These are phyloP conservation scores for Struthidea cinerea DNA, from an alignment of 2,113 vertebrate species.

Conservation along the genomic window DNA sequence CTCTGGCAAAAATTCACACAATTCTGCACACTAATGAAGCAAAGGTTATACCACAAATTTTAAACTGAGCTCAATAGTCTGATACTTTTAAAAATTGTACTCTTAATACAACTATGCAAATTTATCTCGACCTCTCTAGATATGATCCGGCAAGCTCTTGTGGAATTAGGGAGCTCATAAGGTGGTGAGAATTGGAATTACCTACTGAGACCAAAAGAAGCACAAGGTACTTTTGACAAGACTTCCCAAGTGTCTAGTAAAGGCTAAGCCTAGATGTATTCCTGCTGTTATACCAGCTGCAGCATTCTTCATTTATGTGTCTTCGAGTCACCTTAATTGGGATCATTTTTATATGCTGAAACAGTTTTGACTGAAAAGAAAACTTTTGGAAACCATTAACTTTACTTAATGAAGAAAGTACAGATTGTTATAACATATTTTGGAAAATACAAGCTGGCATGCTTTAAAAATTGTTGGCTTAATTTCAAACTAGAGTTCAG, in stretches of 20 bases:
- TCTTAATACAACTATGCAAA: background rate
- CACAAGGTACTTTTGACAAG: background rate
- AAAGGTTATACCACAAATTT: background rate
- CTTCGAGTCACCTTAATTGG: background rate
- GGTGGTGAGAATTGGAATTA: background rate
- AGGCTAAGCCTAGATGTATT: background rate
- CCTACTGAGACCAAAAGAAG: background rate
- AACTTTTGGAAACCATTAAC: conserved; percentile 42
- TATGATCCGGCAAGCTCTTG: background rate
- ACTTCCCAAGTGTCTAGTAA: background rate
- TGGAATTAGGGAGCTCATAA: background rate
- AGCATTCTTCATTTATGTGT: background rate
- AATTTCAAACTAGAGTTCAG: background rate
- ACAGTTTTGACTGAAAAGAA: background rate
- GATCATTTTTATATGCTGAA: background rate
- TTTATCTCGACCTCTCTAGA: background rate
- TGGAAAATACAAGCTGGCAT: conserved; percentile 27
- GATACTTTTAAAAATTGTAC: background rate
- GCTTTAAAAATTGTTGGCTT: conserved; percentile 15
- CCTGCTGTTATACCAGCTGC: background rate
- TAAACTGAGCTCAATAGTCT: background rate
- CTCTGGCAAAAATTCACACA: background rate
- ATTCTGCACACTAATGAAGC: background rate
- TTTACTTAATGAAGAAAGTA: conserved; percentile 31
- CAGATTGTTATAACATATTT: background rate